Evolutionary conservation across 2,113 vertebrate species (phyloP).

Genomic region (Microtus oregoni): DNA sequence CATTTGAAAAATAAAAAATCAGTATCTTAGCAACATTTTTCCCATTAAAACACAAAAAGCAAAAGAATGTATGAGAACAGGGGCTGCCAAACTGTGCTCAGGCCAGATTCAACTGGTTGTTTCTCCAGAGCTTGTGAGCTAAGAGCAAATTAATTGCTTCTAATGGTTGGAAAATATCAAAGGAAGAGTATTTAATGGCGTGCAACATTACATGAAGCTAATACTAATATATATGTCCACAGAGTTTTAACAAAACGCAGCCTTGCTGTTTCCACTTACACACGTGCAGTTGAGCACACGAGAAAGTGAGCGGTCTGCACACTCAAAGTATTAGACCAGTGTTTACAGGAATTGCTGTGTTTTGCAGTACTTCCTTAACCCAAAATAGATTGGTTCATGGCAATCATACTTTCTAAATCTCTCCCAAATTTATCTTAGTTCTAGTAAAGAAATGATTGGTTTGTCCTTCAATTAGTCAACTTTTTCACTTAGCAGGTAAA

Average conservation of each 20-base stretch:
- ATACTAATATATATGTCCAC: conserved; percentile 23
- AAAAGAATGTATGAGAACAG: neutral
- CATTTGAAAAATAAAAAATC: neutral
- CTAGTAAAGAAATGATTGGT: conserved; percentile 35
- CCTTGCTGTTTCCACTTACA: neutral
- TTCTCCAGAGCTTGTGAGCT: neutral
- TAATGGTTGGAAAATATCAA: conserved; percentile 40
- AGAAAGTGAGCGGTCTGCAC: neutral
- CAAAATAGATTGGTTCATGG: neutral
- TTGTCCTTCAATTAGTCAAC: conserved; percentile 33
- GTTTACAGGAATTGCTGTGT: conserved; percentile 2
- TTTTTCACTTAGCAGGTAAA: conserved; percentile 64
- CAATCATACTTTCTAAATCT: conserved; percentile 15
- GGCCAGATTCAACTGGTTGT: neutral
- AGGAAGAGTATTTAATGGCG: neutral
- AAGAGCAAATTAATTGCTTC: conserved; percentile 3
- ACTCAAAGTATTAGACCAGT: neutral
- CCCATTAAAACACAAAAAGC: conserved; percentile 32
- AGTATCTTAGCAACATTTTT: neutral
- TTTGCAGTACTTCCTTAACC: conserved; percentile 35
- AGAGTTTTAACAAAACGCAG: conserved; percentile 17
- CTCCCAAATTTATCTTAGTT: conserved; percentile 48
- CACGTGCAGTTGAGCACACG: neutral
- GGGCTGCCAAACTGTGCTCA: neutral
- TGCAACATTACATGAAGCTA: conserved; percentile 28